Conservation (phyloP, 2,797 vertebrate species). For the Hippocampus kuda region DNA sequence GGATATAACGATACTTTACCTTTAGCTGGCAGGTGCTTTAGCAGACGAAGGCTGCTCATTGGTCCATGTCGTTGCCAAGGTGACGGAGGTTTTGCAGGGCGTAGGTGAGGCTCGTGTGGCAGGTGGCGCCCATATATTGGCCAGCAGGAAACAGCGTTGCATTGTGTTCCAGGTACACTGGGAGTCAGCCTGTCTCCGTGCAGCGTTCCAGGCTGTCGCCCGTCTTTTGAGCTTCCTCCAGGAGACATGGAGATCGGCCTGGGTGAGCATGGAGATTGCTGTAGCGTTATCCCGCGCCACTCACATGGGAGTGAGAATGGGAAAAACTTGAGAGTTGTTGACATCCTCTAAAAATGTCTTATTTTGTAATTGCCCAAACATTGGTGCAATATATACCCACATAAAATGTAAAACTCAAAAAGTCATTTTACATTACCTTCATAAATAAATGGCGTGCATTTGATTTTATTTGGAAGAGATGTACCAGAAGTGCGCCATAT, state of each 20-base stretch:
- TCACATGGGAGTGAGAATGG: too few species aligned
- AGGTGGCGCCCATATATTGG: too few species aligned
- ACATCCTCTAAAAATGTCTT: too few species aligned
- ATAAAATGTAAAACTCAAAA: too few species aligned
- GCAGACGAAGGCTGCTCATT: constrained; percentile 76
- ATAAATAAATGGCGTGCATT: too few species aligned
- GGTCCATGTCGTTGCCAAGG: constrained; percentile 66
- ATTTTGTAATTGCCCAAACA: too few species aligned
- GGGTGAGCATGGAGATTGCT: constrained; percentile 62
- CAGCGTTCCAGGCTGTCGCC: constrained; percentile 81
- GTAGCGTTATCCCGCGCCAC: too few species aligned
- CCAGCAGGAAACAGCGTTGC: neutral
- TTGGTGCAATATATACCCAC: too few species aligned
- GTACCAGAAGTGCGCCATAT: too few species aligned
- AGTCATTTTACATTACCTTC: too few species aligned
- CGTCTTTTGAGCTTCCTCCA: constrained; percentile 75
- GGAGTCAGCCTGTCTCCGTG: constrained; percentile 87
- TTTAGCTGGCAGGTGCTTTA: constrained; percentile 81
- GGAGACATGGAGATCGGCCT: constrained; percentile 88
- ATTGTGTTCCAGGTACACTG: constrained; percentile 70
- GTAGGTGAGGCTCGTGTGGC: constrained; percentile 62
- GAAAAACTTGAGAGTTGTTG: too few species aligned
- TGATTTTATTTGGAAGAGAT: too few species aligned
- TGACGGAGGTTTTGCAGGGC: constrained; percentile 53
- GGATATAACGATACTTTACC: neutral